Base-by-base conservation (phyloP, 1,140 invertebrate species). In the Nebria ingens region DNA sequence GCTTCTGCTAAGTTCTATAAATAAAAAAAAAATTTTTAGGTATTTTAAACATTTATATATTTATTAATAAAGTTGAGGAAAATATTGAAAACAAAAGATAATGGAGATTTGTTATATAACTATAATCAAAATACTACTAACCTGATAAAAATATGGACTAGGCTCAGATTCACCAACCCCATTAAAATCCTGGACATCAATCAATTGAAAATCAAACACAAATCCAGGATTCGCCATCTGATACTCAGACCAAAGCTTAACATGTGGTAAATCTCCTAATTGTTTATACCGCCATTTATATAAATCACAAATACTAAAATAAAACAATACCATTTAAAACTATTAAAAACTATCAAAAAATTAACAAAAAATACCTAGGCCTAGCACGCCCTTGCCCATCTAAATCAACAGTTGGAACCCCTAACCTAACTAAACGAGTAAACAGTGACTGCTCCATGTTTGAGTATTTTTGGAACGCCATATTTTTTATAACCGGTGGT, bases 361-460 rank as follows among this genome's bases (percentile, higher is more conserved):
- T 17, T 40, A 17, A 23, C 50, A 49, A 9, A 21, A 61, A 59
- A 64, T 63, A 85, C 85, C 82, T 89, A 13, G 92, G 79, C 57
- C 94, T 79, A 0, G 95, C 89, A 76, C 97, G 81, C 60, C 97
- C 97, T 73, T 99, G 97, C 0, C 93, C 93, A 75, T 99, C 97
- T 17, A 99, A 74, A 68, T 98, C 91, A 21, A 99, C 87, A 1
- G 94, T 96, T 0, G 97, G 96, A 1, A 99, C 95, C 0, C 95
- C 94, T 0, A 99, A 77, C 13, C 96, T 75, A 0, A 99, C 96
- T 68, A 99, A 87, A 51, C 97, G 76, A 0, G 96, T 95, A 69
- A 99, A 99, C 2, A 99, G 76, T 23, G 92, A 96, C 69, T 99
- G 97, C 68, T 99, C 97, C 97, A 99, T 98, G 67, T 99, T 99